These are phyloP conservation scores for Chaenogobius annularis DNA, from an alignment of 2,113 vertebrate genomes.

Conservation along the genomic window DNA sequence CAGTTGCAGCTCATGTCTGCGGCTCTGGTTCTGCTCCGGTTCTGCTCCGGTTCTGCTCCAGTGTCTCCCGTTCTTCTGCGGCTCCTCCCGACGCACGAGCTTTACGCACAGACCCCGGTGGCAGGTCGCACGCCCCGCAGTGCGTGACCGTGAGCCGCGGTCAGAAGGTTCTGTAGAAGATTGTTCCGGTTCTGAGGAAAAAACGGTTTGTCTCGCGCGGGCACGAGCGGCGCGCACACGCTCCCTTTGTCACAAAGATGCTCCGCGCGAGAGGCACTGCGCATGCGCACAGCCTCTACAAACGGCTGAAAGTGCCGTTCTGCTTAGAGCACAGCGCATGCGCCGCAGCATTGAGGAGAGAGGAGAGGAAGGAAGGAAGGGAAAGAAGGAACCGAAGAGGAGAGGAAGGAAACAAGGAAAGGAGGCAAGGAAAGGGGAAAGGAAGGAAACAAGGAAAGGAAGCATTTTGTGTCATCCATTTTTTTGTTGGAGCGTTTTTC, in stretches of 20 bases:
- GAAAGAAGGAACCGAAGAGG: neutral
- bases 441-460: too few species aligned
- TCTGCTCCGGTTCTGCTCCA: neutral
- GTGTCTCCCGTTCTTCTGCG: neutral
- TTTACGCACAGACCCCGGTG: neutral
- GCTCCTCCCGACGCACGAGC: neutral
- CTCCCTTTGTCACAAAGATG: conserved; percentile 8
- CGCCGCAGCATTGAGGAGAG: neutral
- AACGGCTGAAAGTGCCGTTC: neutral
- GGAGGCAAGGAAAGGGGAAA: too few species aligned
- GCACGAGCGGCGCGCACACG: conserved; percentile 6
- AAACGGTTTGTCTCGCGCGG: neutral
- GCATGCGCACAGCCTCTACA: conserved; percentile 4
- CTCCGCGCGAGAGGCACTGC: conserved; percentile 8
- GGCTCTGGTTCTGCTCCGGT: neutral
- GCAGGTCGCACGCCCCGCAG: neutral
- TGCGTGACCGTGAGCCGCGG: neutral
- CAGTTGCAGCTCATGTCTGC: conserved; percentile 4
- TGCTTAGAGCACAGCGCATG: neutral
- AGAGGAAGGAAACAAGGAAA: neutral
- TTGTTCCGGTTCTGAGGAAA: neutral
- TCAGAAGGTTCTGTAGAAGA: neutral
- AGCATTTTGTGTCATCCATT: too few species aligned
- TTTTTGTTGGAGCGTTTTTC: too few species aligned
- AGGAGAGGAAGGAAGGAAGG: neutral